These are phyloP conservation scores for Hirtodrosophila confusa DNA, from an alignment of 2,888 invertebrate species.

Conservation along the genomic window DNA sequence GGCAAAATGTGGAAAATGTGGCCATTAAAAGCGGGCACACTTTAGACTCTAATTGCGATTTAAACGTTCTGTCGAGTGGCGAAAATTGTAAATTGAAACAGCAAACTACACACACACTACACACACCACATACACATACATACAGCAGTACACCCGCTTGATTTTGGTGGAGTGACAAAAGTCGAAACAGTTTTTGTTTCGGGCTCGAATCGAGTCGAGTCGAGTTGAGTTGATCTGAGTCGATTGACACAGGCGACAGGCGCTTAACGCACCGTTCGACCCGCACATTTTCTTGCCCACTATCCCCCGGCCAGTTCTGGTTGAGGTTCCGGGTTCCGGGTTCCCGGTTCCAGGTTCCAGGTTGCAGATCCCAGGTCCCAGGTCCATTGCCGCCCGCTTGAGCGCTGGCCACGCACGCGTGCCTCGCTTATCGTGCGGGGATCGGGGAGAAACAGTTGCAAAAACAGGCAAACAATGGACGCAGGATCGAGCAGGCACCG, in stretches of 20 bases:
- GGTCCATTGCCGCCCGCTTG: conserved; percentile 53
- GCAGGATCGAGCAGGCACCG: not conserved
- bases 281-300: conserved; percentile 53
- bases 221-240: not conserved
- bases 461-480: conserved; percentile 47
- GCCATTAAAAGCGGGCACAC: conserved; percentile 59
- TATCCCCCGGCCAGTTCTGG: conserved; percentile 8
- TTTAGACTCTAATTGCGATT: conserved; percentile 63
- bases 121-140: conserved; percentile 11
- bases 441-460: conserved; percentile 63
- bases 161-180: conserved; percentile 60
- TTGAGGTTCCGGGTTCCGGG: too few species aligned
- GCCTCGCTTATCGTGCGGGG: conserved; percentile 45
- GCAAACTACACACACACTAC: conserved; percentile 1
- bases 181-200: conserved; percentile 25
- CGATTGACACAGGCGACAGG: conserved; percentile 28
- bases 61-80: conserved; percentile 65
- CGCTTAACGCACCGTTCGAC: conserved; percentile 69
- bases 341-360: not conserved
- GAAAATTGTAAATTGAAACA: conserved; percentile 52
- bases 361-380: not conserved
- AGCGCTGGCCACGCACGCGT: conserved; percentile 61
- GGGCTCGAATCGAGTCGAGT: too few species aligned
- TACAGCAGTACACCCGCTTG: conserved; percentile 58
- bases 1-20: conserved; percentile 48